phyloP scores from a whole-genome alignment of 1,140 invertebrate genomes.

The Agraylea sexmaculata region DNA sequence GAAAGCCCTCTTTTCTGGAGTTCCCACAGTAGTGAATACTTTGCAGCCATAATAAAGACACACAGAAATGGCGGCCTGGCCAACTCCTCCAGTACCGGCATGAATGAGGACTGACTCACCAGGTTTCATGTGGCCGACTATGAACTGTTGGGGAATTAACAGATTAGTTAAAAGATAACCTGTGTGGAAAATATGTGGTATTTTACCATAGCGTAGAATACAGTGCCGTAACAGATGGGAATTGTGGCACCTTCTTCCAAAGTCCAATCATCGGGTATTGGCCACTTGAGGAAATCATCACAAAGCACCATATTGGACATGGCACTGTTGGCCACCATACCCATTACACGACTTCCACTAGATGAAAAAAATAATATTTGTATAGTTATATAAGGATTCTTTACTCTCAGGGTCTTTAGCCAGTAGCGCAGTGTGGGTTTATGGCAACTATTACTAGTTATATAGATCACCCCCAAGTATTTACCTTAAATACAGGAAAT shows the following conservation, averaged over 20 bases:
- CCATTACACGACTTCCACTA: slow-evolving; percentile 59
- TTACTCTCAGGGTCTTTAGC: too few relatives aligned
- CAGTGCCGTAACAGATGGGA: slow-evolving; percentile 76
- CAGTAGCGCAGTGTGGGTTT: too few relatives aligned
- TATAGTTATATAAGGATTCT: too few relatives aligned
- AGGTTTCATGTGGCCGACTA: slow-evolving; percentile 47
- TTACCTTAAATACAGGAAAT: too few relatives aligned
- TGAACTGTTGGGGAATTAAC: too few relatives aligned
- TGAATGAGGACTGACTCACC: slow-evolving; percentile 73
- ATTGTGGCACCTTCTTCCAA: slow-evolving; percentile 81
- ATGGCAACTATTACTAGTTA: too few relatives aligned
- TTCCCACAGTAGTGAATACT: slow-evolving; percentile 65
- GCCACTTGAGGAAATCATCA: slow-evolving; percentile 56
- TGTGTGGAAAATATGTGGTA: too few relatives aligned
- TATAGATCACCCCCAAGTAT: too few relatives aligned
- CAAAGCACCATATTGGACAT: slow-evolving; percentile 47
- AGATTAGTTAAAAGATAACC: too few relatives aligned
- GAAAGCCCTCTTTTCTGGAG: slow-evolving; percentile 61
- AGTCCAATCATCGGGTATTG: slow-evolving; percentile 70
- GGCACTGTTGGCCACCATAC: slow-evolving; percentile 44
- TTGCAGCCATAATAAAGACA: slow-evolving; percentile 57
- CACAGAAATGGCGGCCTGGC: slow-evolving; percentile 72
- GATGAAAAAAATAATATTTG: too few relatives aligned
- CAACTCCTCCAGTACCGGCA: slow-evolving; percentile 81
- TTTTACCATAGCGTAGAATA: slow-evolving; percentile 67